Evolutionary conservation across 2,797 vertebrate genomes (phyloP), one percentile per base, ranked within the genome.

Genomic region (Eulemur rubriventer): DNA sequence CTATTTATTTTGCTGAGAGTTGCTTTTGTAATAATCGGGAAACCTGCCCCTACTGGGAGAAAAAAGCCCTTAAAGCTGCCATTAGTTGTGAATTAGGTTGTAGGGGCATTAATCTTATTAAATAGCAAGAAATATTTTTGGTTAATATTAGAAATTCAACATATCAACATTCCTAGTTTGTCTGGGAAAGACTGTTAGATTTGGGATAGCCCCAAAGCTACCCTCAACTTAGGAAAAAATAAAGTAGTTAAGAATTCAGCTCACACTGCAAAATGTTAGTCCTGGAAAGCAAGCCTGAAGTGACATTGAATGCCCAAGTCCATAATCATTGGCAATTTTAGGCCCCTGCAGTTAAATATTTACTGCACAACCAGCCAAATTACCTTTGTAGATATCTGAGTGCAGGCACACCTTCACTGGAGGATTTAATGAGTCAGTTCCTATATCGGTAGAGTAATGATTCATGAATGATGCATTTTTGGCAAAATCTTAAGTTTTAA

Each of bases 191-290:
- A 18, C 0, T 33, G 33, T 59, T 93, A 90, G 72, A 85, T 97
- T 81, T 89, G 70, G 33, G 18, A 41, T 17, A 93, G 12, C 10
- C 16, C 24, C 2, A 65, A 28, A 48, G 41, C 59, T 91, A 81
- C 48, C 17, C 41, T 79, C 28, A n/a, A 33, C 18, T 89, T 57
- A 91, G 18, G 35, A 61, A 76, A 91, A 33, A 76, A 55, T 14
- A 43, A 67, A 52, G 16, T 50, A 67, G 35, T 90, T 89, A 91
- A 57, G 6, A 92, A 96, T 91, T 89, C 57, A 78, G 46, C 92
- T 96, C 81, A 89, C 3, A 14, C 6, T 94, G 43, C 35, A 85
- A 72, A 94, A 46, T 28, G 10, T 63, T 75, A 75, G 24, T 50
- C 33, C 14, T 67, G 6, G 7, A 80, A 89, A 80, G 28, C 7